Base-by-base conservation (phyloP, 2,797 vertebrate genomes). In the Platalea minor region DNA sequence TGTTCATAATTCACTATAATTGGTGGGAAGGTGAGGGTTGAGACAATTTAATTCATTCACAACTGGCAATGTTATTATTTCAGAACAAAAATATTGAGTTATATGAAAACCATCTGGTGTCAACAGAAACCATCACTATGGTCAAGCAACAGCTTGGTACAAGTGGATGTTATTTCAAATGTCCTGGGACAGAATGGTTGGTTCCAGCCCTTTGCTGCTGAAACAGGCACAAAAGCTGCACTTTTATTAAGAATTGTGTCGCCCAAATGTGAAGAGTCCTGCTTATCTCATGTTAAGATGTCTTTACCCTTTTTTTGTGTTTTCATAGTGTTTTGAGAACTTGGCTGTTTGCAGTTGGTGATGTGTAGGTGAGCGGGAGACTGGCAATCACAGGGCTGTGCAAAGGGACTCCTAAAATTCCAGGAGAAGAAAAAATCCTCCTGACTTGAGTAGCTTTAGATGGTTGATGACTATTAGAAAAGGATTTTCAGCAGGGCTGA, bases 1-100 rank as follows among this genome's bases (percentile, higher is more conserved):
- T 37, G 81, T 86, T 80, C 95, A 96, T 96, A 97, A 96, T 88
- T 97, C 97, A 97, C 70, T 82, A 2, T 96, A 97, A 97, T 95
- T 94, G 86, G 83, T 88, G 54, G 85, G 61, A 77, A 94, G 96
- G 95, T 90, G 93, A 84, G 81, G 78, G 89, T 7, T 74, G 88
- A 83, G 93, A 93, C 89, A 93, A 88, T 72, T 95, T 95, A 95
- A 93, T 93, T 93, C 90, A 72, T 72, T 94, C 92, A 69, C 88
- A 93, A 82, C 57, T 87, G 75, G 85, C 65, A 64, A 53, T 65
- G 86, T 86, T 95, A 83, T 94, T 93, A 89, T 76, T 94, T 74
- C 81, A 78, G 94, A 63, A 69, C 53, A 75, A 91, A 88, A 89
- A 92, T 65, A 80, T 10, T 18, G 89, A 78, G 57, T 14, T 41